Conservation (phyloP, 2,113 vertebrate genomes). For the Dicerorhinus sumatrensis region DNA sequence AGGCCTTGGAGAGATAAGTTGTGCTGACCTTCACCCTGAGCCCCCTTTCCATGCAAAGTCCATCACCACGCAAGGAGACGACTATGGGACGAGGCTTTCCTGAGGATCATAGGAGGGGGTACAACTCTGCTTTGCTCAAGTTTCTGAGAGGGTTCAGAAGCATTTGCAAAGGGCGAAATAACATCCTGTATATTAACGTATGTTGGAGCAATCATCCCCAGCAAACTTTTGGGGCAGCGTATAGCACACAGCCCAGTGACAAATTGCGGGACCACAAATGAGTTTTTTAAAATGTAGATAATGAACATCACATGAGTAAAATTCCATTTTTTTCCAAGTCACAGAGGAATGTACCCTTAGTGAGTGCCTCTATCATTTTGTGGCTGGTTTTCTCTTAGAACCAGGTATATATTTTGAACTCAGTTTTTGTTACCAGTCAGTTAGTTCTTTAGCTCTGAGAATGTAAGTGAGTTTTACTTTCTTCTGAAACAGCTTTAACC, state of each 20-base stretch:
- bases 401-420: not conserved
- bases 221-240: not conserved
- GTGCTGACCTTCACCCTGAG: not conserved
- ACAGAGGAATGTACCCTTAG: not conserved
- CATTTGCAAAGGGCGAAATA: constrained; percentile 9
- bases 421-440: not conserved
- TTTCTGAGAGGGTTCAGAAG: not conserved
- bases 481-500: not conserved
- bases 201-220: not conserved
- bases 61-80: not conserved
- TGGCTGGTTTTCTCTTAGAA: not conserved
- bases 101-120: not conserved
- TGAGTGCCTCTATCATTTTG: not conserved
- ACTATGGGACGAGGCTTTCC: not conserved
- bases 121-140: not conserved
- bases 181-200: not conserved
- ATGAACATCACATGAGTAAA: not conserved
- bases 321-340: not conserved
- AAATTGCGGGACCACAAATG: not conserved
- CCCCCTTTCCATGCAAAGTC: not conserved
- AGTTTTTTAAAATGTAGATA: not conserved
- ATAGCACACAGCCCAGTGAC: not conserved
- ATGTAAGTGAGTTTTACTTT: not conserved
- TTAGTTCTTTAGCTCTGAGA: not conserved
- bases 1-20: not conserved